Evolutionary conservation across 2,113 vertebrate species (phyloP), one percentile per base, ranked within the genome.

Genomic region (Copsychus sechellarum): DNA sequence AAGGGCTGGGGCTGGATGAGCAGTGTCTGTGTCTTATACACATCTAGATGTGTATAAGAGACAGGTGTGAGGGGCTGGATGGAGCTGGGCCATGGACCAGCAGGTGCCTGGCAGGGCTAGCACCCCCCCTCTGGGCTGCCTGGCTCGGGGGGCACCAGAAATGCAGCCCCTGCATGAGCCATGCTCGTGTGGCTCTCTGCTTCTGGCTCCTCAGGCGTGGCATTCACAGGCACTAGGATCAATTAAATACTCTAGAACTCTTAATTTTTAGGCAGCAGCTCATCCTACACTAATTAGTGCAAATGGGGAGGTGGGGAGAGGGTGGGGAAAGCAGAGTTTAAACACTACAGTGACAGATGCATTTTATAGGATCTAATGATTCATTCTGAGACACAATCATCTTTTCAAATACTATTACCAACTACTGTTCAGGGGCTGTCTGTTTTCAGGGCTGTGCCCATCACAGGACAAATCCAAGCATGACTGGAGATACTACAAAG

Each of bases 261-360:
- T 45, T 79, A 79, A 72, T 87, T 93, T 92, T 89, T 61, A 84
- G 71, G 78, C 65, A 89, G 81, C 51, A 82, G 73, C 66, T 95
- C 81, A 82, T 92, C 84, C 84, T 14, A 3, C 33, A 29, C 77
- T 95, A 94, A 96, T 96, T 81, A 93, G 61, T 74, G 65, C 43
- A 89, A 96, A 92, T 60, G 47, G 38, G 11, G 33, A 13, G 71
- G 88, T 71, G 82, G 66, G 48, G 20, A 62, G 67, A 43, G 43
- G 80, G 40, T 28, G 57, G 29, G 36, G 17, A 67, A 71, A 81
- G 71, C 78, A 43, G 74, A 58, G 45, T 81, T 88, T 90, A 87
- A 94, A 79, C 29, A 42, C 74, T 90, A 33, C 65, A 89, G 51
- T 89, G 93, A 93, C 93, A 93, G 89, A 89, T 91, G 93, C 54